Evolutionary conservation across 1,140 invertebrate species (phyloP).

Genomic region (Drosophila mojavensis): DNA sequence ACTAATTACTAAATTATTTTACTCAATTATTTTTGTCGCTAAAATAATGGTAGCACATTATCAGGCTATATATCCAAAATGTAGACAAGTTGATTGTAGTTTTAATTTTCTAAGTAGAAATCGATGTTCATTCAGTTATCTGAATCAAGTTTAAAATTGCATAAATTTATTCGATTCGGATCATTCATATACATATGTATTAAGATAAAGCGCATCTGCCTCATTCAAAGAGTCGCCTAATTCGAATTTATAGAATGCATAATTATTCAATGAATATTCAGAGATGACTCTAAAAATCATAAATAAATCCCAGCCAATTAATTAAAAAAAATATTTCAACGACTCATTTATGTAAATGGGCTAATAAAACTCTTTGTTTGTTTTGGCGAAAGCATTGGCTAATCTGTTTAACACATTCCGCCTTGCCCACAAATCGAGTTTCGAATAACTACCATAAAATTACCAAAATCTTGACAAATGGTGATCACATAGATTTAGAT

Average conservation of each 20-base stretch:
- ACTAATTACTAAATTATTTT: too few relatives aligned
- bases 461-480: conserved; percentile 39
- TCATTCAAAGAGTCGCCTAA: conserved; percentile 13
- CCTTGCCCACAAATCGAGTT: conserved; percentile 21
- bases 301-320: conserved; percentile 74
- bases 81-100: not conserved
- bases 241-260: conserved; percentile 32
- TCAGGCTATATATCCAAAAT: too few relatives aligned
- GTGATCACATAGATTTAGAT: conserved; percentile 28
- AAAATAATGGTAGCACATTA: too few relatives aligned
- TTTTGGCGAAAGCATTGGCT: conserved; percentile 23
- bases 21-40: too few relatives aligned
- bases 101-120: not conserved
- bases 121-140: not conserved
- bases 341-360: conserved; percentile 67
- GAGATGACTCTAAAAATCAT: conserved; percentile 35
- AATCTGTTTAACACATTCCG: conserved; percentile 72
- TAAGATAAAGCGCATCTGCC: not conserved
- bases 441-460: conserved; percentile 46
- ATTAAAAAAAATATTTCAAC: conserved; percentile 58
- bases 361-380: conserved; percentile 67
- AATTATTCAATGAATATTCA: conserved; percentile 64
- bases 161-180: not conserved
- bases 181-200: not conserved
- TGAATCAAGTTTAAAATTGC: not conserved